Evolutionary conservation across 2,113 vertebrate species (phyloP).

Genomic region (Austrofundulus limnaeus): DNA sequence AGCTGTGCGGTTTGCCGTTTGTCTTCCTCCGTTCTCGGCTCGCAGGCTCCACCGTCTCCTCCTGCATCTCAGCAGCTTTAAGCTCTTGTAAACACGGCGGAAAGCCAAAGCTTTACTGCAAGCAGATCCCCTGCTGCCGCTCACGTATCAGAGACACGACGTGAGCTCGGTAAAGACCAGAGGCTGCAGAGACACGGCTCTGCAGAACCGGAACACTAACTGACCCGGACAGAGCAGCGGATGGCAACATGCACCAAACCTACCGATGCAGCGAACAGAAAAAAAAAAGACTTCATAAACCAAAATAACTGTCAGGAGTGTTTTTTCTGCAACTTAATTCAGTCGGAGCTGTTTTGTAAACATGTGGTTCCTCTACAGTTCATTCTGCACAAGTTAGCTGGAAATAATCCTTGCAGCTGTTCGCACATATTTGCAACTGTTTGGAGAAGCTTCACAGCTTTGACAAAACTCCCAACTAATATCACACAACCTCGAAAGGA

Average conservation of each 20-base stretch:
- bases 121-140: conserved; percentile 59
- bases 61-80: conserved; percentile 38
- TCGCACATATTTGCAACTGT: conserved; percentile 3
- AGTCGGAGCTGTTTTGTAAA: background rate
- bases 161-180: conserved; percentile 12
- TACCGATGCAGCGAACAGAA: too few species aligned
- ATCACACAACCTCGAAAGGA: conserved; percentile 9
- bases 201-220: conserved; percentile 20
- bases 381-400: background rate
- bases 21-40: conserved; percentile 25
- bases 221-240: conserved; percentile 26
- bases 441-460: conserved; percentile 8
- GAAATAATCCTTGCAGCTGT: background rate
- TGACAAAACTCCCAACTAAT: conserved; percentile 2
- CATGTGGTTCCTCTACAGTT: background rate
- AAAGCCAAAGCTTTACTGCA: conserved; percentile 45
- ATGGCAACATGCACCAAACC: background rate
- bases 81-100: conserved; percentile 59
- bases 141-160: conserved; percentile 29
- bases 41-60: conserved; percentile 20
- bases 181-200: conserved; percentile 40
- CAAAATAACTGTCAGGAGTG: too few species aligned
- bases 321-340: too few species aligned
- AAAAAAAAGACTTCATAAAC: background rate
- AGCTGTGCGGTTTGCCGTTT: background rate